Conservation (phyloP, 2,113 vertebrate genomes). For the Mugil cephalus region DNA sequence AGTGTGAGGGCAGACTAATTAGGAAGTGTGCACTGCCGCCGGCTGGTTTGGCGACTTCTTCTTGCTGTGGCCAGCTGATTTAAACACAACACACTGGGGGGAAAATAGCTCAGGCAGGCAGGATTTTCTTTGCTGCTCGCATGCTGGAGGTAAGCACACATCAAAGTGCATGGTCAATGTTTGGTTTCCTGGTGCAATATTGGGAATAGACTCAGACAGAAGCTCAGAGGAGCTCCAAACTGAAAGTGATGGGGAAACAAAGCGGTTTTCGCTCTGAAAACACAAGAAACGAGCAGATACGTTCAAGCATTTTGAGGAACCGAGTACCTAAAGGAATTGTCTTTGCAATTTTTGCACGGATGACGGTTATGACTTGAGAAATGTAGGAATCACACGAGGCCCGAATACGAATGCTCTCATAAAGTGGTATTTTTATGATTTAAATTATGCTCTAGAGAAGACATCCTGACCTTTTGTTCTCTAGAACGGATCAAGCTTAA, state of each 20-base stretch:
- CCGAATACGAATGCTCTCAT: too few relatives aligned
- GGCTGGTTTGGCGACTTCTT: constrained; percentile 64
- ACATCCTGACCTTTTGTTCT: too few relatives aligned
- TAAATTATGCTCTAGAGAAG: too few relatives aligned
- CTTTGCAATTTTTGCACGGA: too few relatives aligned
- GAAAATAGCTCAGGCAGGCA: constrained; percentile 15
- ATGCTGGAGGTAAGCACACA: constrained; percentile 50
- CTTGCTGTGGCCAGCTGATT: constrained; percentile 55
- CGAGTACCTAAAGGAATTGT: too few relatives aligned
- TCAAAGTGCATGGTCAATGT: constrained; percentile 53
- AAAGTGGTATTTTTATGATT: too few relatives aligned
- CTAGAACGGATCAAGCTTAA: too few relatives aligned
- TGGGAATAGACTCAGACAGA: constrained; percentile 16
- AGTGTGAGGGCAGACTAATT: constrained; percentile 73
- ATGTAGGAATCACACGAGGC: too few relatives aligned
- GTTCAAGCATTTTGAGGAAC: neutral
- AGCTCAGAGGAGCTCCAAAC: constrained; percentile 6
- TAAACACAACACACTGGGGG: constrained; percentile 49
- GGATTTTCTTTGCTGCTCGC: constrained; percentile 20
- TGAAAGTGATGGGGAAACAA: constrained; percentile 15
- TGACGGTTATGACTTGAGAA: too few relatives aligned
- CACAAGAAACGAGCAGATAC: neutral
- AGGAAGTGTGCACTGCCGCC: constrained; percentile 52
- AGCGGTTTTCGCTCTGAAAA: neutral
- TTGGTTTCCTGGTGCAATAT: constrained; percentile 25